phyloP scores from a whole-genome alignment of 2,113 vertebrate species.

The Conger conger region DNA sequence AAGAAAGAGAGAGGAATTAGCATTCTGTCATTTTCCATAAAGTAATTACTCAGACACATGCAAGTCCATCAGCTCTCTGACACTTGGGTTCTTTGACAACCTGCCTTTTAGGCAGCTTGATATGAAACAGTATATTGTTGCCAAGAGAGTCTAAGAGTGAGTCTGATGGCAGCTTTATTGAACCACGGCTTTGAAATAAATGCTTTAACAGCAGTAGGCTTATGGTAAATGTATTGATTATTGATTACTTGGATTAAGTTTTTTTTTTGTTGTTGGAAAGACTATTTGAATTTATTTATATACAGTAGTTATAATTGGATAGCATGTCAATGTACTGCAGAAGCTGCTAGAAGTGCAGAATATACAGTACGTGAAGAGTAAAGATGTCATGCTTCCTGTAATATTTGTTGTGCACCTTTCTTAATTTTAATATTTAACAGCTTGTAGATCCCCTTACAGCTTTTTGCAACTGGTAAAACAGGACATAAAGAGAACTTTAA shows the following conservation, averaged over 20 bases:
- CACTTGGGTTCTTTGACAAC: not conserved
- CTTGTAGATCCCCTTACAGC: constrained; percentile 18
- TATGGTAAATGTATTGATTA: too few species aligned
- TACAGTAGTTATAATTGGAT: not conserved
- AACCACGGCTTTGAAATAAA: not conserved
- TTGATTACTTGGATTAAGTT: too few species aligned
- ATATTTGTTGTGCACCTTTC: constrained; percentile 40
- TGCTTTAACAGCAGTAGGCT: not conserved
- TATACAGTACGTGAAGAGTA: not conserved
- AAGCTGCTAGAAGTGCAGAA: not conserved
- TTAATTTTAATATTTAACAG: constrained; percentile 41
- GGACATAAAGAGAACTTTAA: constrained; percentile 27
- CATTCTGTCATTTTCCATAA: not conserved
- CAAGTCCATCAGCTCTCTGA: not conserved
- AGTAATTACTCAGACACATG: not conserved
- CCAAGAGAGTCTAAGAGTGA: not conserved
- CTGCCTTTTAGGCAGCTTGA: not conserved
- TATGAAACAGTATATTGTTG: not conserved
- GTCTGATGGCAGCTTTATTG: not conserved
- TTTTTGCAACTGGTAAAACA: constrained; percentile 31
- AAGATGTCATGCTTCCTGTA: constrained; percentile 19
- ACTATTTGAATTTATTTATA: too few species aligned
- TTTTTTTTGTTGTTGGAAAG: too few species aligned
- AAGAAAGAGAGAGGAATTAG: not conserved
- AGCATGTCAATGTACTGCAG: not conserved